These are phyloP conservation scores for Trichonephila clavipes DNA, from an alignment of 1,140 invertebrate species.

Conservation along the genomic window DNA sequence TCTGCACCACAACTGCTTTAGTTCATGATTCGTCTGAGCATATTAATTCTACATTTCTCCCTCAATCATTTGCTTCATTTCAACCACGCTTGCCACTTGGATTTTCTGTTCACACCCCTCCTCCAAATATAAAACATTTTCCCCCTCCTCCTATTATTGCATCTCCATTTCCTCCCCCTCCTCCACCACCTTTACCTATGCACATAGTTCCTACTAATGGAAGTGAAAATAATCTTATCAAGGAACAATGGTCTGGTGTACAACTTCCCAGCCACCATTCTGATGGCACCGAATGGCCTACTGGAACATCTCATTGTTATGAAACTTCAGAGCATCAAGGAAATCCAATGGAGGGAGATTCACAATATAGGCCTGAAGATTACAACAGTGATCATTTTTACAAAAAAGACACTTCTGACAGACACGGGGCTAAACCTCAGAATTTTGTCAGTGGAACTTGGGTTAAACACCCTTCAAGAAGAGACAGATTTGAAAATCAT, in stretches of 20 bases:
- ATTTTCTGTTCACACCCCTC: slow-evolving; percentile 58
- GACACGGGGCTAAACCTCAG: background rate
- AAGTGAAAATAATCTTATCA: slow-evolving; percentile 34
- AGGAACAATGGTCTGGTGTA: slow-evolving; percentile 11
- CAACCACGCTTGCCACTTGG: slow-evolving; percentile 36
- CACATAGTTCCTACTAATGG: background rate
- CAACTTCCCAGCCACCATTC: background rate
- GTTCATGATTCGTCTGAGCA: background rate
- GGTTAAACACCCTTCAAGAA: background rate
- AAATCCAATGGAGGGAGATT: background rate
- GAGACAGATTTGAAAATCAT: background rate
- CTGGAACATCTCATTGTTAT: background rate
- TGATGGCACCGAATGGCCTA: background rate
- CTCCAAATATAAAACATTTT: slow-evolving; percentile 46
- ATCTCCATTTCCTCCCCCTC: slow-evolving; percentile 57
- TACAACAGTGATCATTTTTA: background rate
- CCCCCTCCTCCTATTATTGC: slow-evolving; percentile 21
- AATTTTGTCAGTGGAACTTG: background rate
- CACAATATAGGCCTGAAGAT: background rate
- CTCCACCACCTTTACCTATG: slow-evolving; percentile 31
- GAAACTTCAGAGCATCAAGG: background rate
- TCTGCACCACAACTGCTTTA: background rate
- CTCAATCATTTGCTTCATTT: slow-evolving; percentile 30
- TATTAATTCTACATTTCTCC: background rate
- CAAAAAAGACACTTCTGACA: background rate